Conservation (phyloP, 2,888 invertebrate species). For the Thera obeliscata region DNA sequence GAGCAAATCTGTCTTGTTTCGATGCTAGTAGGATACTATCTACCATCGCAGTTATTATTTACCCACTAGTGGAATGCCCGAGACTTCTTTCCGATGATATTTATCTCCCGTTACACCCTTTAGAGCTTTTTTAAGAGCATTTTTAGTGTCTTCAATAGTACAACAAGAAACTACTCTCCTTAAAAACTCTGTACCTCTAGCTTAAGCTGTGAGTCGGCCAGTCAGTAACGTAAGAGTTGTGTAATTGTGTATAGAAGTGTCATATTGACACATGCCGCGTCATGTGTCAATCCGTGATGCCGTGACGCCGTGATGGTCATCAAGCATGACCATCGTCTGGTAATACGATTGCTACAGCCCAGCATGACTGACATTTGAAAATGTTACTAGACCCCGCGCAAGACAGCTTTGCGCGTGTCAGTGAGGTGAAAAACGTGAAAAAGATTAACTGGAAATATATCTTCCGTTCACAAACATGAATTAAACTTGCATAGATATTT, state of each 20-base stretch:
- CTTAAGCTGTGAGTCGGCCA: not conserved
- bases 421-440: too few relatives aligned
- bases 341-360: slow-evolving; percentile 29
- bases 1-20: slow-evolving; percentile 16
- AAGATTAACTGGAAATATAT: too few relatives aligned
- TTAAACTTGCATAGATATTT: too few relatives aligned
- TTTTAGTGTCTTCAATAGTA: too few relatives aligned
- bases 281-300: slow-evolving; percentile 23
- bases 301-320: too few relatives aligned
- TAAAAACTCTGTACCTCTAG: too few relatives aligned
- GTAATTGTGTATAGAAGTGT: slow-evolving; percentile 55
- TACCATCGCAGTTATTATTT: slow-evolving; percentile 34
- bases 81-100: not conserved
- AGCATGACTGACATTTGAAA: slow-evolving; percentile 21
- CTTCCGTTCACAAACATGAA: too few relatives aligned
- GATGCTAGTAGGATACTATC: slow-evolving; percentile 20
- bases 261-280: slow-evolving; percentile 61
- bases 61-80: not conserved
- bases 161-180: too few relatives aligned
- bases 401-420: too few relatives aligned
- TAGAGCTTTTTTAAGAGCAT: too few relatives aligned
- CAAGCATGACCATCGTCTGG: slow-evolving; percentile 34
- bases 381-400: not conserved
- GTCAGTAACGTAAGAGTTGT: not conserved
- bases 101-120: too few relatives aligned